A percentile compares a stretch with the other conserved stretches of the same genome.
Evolutionary conservation across 2,113 vertebrate species (phyloP).

Genomic region (Hemiscyllium ocellatum): DNA sequence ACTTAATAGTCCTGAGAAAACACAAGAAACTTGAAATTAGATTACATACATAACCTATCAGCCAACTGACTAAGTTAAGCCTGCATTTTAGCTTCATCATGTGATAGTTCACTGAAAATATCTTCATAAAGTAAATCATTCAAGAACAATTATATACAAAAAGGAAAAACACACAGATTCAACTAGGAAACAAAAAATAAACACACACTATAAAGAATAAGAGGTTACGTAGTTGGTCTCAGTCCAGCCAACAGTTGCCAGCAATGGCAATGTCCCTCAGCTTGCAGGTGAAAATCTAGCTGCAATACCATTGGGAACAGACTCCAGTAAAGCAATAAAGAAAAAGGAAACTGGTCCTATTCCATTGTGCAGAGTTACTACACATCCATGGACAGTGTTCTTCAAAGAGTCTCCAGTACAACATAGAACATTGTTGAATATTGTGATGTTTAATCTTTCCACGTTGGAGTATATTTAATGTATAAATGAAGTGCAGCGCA

Average conservation of each 20-base stretch:
- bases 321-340: not conserved
- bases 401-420: no score
- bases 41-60: not conserved
- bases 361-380: not conserved
- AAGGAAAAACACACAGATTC: not conserved
- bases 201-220: not conserved
- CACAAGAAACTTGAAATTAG: not conserved
- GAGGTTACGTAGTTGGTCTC: not conserved
- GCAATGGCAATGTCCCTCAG: not conserved
- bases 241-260: not conserved
- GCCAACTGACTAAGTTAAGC: constrained; percentile 44
- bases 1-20: constrained; percentile 72
- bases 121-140: not conserved
- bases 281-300: not conserved
- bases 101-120: not conserved
- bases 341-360: not conserved
- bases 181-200: no score
- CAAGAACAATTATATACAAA: not conserved
- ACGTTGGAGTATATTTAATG: no score
- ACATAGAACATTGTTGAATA: no score
- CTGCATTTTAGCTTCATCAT: constrained; percentile 39
- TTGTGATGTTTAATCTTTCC: no score
- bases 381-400: not conserved
- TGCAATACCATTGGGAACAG: not conserved
- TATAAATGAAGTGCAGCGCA: no score